Evolutionary conservation across 2,797 vertebrate species (phyloP), one percentile per base, ranked within the genome.

Genomic region (Poecilia velifera): DNA sequence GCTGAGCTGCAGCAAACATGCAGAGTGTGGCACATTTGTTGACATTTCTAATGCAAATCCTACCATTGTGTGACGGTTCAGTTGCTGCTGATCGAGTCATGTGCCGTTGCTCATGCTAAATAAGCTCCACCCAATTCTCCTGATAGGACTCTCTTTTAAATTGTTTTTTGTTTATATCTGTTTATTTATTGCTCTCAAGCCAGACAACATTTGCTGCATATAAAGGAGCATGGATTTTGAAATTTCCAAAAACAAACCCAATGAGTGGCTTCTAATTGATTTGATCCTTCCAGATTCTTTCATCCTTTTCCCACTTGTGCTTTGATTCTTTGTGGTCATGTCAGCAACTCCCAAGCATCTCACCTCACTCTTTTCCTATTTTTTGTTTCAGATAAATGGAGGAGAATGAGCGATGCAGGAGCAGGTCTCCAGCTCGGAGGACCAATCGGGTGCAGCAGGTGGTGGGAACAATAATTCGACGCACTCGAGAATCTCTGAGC

Each of bases 401-500:
- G 90, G 94, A 95, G 89, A 95, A 97, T 87, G 98, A 98, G 94
- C 90, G 96, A 94, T 96, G 96, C 94, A 91, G 96, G 95, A 97
- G 96, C 93, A 94, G 97, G 90, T 96, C 96, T 91, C 98, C 97
- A 36, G 92, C 96, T 82, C 96, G 97, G 80, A 96, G 97, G 94
- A 93, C 97, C 81, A 96, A 95, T 78, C 94, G 97, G 88, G 97
- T 99, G 95, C 98, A 99, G 87, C 98, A 99, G 91, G 97, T 99
- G 95, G 98, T 99, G 91, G 97, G 97, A 46, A 97, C 97, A 91
- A 99, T 98, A 96, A 97, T 99, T 87, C 96, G 98, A 47, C 97
- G 98, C 49, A 97, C 97, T 62, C 95, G 97, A 87, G 97, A 98
- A 92, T 96, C 96, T 72, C 88, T 97, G 1, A 95, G 97, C 93